Percentiles rank a stretch among this genome's conserved stretches.
phyloP scores from a whole-genome alignment of 2,888 invertebrate genomes.

The Luffia ferchaultella region DNA sequence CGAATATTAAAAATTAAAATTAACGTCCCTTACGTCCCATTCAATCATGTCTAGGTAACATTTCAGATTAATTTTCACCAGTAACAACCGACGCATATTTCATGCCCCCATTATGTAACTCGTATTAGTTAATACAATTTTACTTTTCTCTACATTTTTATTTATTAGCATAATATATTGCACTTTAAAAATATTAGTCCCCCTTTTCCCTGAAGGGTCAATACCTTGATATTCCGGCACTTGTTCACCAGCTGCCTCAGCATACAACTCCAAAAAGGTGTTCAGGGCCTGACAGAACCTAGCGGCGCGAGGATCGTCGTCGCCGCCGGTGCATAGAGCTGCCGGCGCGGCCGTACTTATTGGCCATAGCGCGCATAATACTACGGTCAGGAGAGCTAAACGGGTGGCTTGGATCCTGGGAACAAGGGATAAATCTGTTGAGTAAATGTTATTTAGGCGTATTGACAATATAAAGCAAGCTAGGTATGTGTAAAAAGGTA shows the following conservation, averaged over 20 bases:
- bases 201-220: too few species aligned
- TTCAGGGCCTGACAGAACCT: constrained; percentile 73
- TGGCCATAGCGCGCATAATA: constrained; percentile 29
- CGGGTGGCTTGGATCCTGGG: constrained; percentile 23
- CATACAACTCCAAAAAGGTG: constrained; percentile 70
- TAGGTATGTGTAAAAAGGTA: neutral
- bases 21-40: too few species aligned
- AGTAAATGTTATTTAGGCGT: neutral
- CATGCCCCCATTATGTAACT: too few species aligned
- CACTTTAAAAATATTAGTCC: too few species aligned
- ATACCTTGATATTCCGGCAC: constrained; percentile 61
- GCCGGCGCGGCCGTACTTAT: constrained; percentile 43
- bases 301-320: constrained; percentile 70
- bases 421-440: neutral
- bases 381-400: constrained; percentile 29
- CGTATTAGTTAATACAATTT: too few species aligned
- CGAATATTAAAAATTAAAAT: too few species aligned
- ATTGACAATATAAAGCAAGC: neutral
- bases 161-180: too few species aligned
- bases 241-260: constrained; percentile 68
- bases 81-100: too few species aligned
- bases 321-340: constrained; percentile 67
- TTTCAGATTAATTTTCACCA: too few species aligned
- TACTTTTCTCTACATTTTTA: too few species aligned
- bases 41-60: too few species aligned